Percentiles rank a stretch among this genome's conserved stretches.
These are phyloP conservation scores for Gastracanthus pulcherrimus DNA, from an alignment of 2,888 invertebrate species.

Conservation along the genomic window DNA sequence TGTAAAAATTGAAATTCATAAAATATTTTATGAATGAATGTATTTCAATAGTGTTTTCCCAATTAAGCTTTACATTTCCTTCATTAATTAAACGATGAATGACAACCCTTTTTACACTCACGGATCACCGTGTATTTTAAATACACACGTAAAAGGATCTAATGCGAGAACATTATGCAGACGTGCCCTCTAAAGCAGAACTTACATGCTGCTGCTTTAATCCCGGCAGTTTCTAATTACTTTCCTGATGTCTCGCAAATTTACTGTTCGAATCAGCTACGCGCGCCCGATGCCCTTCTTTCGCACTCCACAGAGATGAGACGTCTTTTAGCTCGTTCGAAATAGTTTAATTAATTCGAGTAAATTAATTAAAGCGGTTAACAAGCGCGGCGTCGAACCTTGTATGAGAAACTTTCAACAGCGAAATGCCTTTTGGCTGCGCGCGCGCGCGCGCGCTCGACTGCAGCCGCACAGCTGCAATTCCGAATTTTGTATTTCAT, in stretches of 20 bases:
- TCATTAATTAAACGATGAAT: no score
- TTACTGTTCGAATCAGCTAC: constrained; percentile 28
- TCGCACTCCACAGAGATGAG: background rate
- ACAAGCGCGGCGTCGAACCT: background rate
- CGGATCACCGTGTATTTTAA: no score
- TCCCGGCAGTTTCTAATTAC: constrained; percentile 24
- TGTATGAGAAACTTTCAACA: no score
- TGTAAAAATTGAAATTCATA: no score
- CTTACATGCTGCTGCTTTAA: constrained; percentile 28
- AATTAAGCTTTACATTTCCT: no score
- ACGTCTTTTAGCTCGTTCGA: background rate
- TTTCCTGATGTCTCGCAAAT: constrained; percentile 31
- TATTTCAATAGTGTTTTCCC: no score
- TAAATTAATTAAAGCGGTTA: background rate
- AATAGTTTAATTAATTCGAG: constrained; percentile 16
- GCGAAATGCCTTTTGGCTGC: no score
- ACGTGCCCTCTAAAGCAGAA: background rate
- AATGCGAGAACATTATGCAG: background rate
- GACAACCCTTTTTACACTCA: no score
- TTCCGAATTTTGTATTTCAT: no score
- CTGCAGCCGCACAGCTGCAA: no score
- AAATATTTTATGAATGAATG: no score
- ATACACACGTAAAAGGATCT: background rate
- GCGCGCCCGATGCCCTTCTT: constrained; percentile 24
- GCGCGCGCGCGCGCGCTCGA: no score